Evolutionary conservation across 2,113 vertebrate genomes (phyloP), one percentile per base, ranked within the genome.

Genomic region (Gulo gulo): DNA sequence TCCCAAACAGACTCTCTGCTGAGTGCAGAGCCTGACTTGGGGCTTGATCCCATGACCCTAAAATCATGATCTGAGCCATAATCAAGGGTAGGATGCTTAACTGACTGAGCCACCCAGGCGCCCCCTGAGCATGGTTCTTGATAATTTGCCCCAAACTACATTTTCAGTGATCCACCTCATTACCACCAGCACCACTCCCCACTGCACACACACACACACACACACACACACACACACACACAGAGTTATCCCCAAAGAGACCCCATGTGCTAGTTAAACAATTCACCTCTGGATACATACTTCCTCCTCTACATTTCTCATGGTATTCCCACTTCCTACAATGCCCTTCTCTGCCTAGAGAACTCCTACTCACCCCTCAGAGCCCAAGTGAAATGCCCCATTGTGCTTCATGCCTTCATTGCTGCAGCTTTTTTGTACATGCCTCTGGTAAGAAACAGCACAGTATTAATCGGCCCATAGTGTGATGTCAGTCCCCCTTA

Each of bases 301-400:
- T 55, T 65, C 23, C 39, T 84, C 31, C 23, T 61, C 87, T 45
- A 2, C 12, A 16, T 65, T 15, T 11, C 63, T 79, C 39, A 0
- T 29, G 47, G 63, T 71, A 50, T 45, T 57, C 34, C 31, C 63
- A 12, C 78, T 79, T 52, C 76, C 8, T n/a, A 29, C 34, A 88
- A 29, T 74, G 2, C 9, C 52, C 34, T 63, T 21, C 81, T 73
- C 47, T 82, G 42, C 42, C 65, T 92, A 47, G 61, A 0, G 6
- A 85, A 85, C 96, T 88, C 87, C 91, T 97, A 76, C 26, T 47
- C 47, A 59, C 39, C 79, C 82, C 24, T 69, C 94, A 39, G 85
- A 85, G 31, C 71, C 94, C 83, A 76, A n/a, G 65, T 74, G 88
- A 89, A 80, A 94, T 61, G 24, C 6, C 29, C 55, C 88, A 7